Conservation (phyloP, 1,140 invertebrate species). For the Zaprionus nigranus region DNA sequence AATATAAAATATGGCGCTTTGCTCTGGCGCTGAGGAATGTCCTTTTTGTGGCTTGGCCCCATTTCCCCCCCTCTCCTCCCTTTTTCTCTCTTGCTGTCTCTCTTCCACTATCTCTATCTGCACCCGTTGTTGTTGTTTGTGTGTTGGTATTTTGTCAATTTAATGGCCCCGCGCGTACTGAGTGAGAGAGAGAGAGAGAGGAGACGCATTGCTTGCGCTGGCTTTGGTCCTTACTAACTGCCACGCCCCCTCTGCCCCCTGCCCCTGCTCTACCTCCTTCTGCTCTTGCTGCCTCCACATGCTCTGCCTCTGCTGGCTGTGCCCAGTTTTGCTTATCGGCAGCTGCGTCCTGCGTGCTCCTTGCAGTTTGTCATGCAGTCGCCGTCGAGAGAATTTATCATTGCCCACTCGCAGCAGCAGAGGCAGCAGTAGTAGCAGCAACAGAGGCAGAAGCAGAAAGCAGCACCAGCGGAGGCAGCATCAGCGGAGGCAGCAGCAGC, state of each 20-base stretch:
- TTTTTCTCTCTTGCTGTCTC: conserved; percentile 12
- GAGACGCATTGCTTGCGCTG: conserved; percentile 33
- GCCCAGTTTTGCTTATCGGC: conserved; percentile 67
- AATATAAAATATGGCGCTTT: conserved; percentile 83
- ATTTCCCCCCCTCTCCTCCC: background rate
- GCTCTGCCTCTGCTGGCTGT: background rate
- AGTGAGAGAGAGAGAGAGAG: conserved; percentile 19
- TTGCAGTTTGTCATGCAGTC: conserved; percentile 83
- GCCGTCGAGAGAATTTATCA: conserved; percentile 78
- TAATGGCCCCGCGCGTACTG: conserved; percentile 67
- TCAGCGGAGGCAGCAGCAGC: conserved; percentile 43
- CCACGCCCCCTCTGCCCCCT: background rate
- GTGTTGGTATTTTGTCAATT: conserved; percentile 83
- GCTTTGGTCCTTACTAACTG: conserved; percentile 12
- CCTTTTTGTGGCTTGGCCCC: conserved; percentile 72
- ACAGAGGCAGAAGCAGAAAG: background rate
- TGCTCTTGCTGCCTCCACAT: background rate
- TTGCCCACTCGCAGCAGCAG: conserved; percentile 32
- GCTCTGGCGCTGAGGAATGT: conserved; percentile 78
- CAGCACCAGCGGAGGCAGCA: conserved; percentile 24
- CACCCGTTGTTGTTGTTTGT: conserved; percentile 41
- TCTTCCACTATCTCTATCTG: conserved; percentile 43
- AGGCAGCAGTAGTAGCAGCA: conserved; percentile 21
- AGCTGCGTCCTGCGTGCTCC: conserved; percentile 70
- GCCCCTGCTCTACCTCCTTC: background rate